Conservation (phyloP, 1,140 invertebrate species). For the Philotrypesis tridentata region DNA sequence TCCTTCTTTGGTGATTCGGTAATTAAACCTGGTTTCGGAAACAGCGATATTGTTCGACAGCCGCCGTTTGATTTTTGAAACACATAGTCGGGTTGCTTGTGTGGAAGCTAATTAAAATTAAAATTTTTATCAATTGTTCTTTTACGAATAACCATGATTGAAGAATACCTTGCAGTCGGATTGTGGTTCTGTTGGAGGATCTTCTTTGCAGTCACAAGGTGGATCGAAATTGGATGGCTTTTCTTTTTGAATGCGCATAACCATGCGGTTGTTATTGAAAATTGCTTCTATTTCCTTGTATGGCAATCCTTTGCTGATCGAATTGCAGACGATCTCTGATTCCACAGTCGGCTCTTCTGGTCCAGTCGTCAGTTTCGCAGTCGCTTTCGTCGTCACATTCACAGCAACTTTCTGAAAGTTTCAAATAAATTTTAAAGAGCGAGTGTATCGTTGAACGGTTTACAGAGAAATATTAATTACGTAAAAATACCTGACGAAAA, state of each 20-base stretch:
- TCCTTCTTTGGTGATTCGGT: not conserved
- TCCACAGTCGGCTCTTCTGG: slow-evolving; percentile 15
- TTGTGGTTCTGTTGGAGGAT: not conserved
- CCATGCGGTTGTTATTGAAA: slow-evolving; percentile 66
- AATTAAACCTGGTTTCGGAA: slow-evolving; percentile 52
- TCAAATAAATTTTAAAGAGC: no score
- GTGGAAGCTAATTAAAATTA: no score
- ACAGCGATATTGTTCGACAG: slow-evolving; percentile 57
- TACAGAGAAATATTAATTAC: not conserved
- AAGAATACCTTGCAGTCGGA: not conserved
- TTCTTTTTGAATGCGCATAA: slow-evolving; percentile 63
- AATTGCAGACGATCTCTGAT: slow-evolving; percentile 63
- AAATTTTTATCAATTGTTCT: not conserved
- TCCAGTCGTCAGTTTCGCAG: not conserved
- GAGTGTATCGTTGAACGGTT: no score
- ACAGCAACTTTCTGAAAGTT: not conserved
- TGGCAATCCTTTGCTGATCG: slow-evolving; percentile 55
- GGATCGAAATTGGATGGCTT: slow-evolving; percentile 55
- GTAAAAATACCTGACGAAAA: not conserved
- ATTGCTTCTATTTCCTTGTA: slow-evolving; percentile 66
- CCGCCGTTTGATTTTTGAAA: slow-evolving; percentile 46
- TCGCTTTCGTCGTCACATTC: not conserved
- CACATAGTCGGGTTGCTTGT: not conserved
- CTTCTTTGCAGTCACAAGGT: slow-evolving; percentile 60
- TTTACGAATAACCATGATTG: not conserved